Percentiles rank a stretch among this genome's conserved stretches.
These are phyloP conservation scores for Aporophyla nigra DNA, from an alignment of 2,888 invertebrate species.

Conservation along the genomic window DNA sequence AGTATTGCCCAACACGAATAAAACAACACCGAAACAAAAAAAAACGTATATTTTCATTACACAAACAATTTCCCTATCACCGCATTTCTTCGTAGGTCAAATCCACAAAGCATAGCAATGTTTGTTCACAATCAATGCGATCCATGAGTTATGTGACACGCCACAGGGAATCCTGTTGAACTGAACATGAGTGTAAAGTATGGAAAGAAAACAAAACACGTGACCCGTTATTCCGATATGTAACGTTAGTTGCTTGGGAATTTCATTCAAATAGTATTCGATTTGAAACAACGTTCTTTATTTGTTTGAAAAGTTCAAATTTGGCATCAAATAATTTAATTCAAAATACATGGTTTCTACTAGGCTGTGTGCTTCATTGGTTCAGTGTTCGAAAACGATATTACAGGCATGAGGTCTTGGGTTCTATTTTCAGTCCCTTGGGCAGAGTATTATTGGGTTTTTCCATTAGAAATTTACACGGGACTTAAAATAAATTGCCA, in stretches of 20 bases:
- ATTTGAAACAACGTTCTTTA: background rate
- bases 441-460: too few relatives aligned
- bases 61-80: background rate
- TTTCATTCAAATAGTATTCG: constrained; percentile 13
- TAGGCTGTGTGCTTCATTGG: background rate
- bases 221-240: background rate
- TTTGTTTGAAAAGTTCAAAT: background rate
- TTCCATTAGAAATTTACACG: too few relatives aligned
- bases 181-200: background rate
- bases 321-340: too few relatives aligned
- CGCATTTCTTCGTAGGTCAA: background rate
- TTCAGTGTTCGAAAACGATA: too few relatives aligned
- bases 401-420: too few relatives aligned
- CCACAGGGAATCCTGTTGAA: background rate
- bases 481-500: too few relatives aligned
- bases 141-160: background rate
- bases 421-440: too few relatives aligned
- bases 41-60: too few relatives aligned
- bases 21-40: too few relatives aligned
- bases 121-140: constrained; percentile 24
- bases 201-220: constrained; percentile 16
- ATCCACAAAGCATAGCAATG: constrained; percentile 23
- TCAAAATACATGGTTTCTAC: too few relatives aligned
- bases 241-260: background rate
- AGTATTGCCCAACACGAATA: too few relatives aligned